These are phyloP conservation scores for Pentalonia nigronervosa DNA, from an alignment of 1,140 invertebrate species.

Conservation along the genomic window DNA sequence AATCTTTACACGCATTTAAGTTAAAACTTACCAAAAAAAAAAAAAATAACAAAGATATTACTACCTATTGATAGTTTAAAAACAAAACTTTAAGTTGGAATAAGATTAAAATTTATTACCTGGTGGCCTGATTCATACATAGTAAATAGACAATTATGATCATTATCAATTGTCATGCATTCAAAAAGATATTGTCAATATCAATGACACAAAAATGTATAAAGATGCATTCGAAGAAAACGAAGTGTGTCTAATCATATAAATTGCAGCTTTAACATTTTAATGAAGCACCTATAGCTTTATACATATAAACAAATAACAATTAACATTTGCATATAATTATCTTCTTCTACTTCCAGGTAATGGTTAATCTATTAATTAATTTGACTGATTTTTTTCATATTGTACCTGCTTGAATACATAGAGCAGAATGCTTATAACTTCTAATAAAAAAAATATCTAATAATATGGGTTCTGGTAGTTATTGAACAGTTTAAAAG, in stretches of 20 bases:
- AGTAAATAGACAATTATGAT: neutral
- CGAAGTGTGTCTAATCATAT: no score
- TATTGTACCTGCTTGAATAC: neutral
- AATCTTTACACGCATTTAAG: neutral
- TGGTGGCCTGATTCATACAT: neutral
- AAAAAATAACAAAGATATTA: neutral
- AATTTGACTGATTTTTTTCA: neutral
- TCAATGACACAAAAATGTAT: neutral
- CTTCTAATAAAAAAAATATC: neutral
- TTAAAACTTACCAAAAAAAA: no score
- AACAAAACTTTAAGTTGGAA: neutral
- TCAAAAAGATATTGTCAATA: neutral
- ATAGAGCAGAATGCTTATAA: no score
- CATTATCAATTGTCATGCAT: neutral
- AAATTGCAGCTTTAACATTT: neutral
- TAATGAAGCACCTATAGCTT: neutral
- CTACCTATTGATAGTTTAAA: neutral
- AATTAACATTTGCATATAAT: neutral
- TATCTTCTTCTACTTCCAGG: neutral
- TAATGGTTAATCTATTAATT: neutral
- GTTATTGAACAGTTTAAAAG: neutral
- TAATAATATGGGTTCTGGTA: neutral
- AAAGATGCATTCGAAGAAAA: neutral
- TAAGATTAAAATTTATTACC: neutral
- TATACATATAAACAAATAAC: neutral